Percentiles rank a stretch among this genome's conserved stretches.
Evolutionary conservation across 2,888 invertebrate genomes (phyloP).

Genomic region (Drosophila algonquin): DNA sequence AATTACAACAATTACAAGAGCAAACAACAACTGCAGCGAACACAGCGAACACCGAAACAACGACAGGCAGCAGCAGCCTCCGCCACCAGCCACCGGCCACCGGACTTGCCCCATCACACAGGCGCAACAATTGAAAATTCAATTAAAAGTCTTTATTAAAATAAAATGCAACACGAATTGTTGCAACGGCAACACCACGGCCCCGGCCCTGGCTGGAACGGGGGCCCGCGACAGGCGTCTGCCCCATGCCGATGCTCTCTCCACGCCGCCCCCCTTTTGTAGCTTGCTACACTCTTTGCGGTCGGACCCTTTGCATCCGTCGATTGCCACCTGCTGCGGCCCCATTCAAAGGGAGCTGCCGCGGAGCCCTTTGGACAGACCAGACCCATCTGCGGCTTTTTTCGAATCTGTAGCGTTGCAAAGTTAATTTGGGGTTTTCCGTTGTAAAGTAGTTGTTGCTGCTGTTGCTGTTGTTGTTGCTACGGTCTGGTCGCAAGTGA

Average conservation of each 20-base stretch:
- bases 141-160: slow-evolving; percentile 81
- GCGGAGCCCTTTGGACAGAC: background rate
- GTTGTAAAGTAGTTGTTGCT: slow-evolving; percentile 30
- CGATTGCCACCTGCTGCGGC: slow-evolving; percentile 64
- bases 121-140: slow-evolving; percentile 79
- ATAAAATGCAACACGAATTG: slow-evolving; percentile 72
- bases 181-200: slow-evolving; percentile 26
- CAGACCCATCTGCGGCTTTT: slow-evolving; percentile 51
- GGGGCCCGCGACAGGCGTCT: background rate
- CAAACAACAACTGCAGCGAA: slow-evolving; percentile 33
- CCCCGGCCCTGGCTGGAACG: slow-evolving; percentile 32
- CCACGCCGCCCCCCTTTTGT: slow-evolving; percentile 6
- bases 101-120: slow-evolving; percentile 28
- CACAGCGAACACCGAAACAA: slow-evolving; percentile 7
- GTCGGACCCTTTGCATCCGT: slow-evolving; percentile 58
- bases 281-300: slow-evolving; percentile 48
- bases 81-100: background rate
- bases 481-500: slow-evolving; percentile 66
- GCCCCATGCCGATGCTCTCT: slow-evolving; percentile 10
- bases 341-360: background rate
- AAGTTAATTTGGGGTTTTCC: slow-evolving; percentile 74
- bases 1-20: slow-evolving; percentile 59
- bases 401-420: slow-evolving; percentile 67
- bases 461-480: slow-evolving; percentile 40
- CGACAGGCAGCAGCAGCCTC: slow-evolving; percentile 1